phyloP scores from a whole-genome alignment of 2,888 invertebrate genomes.

The Eilema griseolum region DNA sequence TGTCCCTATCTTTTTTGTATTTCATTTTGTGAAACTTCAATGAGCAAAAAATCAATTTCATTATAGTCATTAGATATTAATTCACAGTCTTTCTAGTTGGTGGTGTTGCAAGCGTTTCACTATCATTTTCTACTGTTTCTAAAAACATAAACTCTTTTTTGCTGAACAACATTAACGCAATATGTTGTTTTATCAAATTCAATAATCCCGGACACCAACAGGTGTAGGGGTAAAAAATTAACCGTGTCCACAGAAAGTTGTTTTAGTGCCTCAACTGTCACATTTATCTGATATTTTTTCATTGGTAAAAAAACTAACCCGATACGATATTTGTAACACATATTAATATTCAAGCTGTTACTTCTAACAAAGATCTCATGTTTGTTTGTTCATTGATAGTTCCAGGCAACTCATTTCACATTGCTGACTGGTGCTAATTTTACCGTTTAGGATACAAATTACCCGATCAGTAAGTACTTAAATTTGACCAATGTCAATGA shows the following conservation, averaged over 20 bases:
- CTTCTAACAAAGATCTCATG: conserved; percentile 40
- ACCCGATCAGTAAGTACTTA: not conserved
- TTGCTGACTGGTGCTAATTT: too few species aligned
- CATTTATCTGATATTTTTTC: conserved; percentile 73
- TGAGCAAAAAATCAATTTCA: conserved; percentile 28
- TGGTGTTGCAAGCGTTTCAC: conserved; percentile 31
- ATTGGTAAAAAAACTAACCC: conserved; percentile 58
- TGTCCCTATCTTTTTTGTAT: not conserved
- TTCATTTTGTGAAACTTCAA: not conserved
- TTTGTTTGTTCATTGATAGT: conserved; percentile 46
- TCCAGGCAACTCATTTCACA: conserved; percentile 8
- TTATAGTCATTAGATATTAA: conserved; percentile 32
- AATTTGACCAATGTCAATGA: not conserved
- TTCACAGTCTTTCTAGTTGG: conserved; percentile 29
- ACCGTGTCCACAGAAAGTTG: conserved; percentile 78
- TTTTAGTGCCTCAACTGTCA: conserved; percentile 80
- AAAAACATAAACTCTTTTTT: conserved; percentile 52
- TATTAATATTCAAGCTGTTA: conserved; percentile 39
- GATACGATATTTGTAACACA: conserved; percentile 59
- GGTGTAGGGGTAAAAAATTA: conserved; percentile 76
- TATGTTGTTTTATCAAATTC: conserved; percentile 72
- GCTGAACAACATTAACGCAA: conserved; percentile 56
- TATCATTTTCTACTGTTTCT: conserved; percentile 41
- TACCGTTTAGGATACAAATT: conserved; percentile 23
- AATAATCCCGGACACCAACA: conserved; percentile 74